Percentiles rank a stretch among this genome's conserved stretches.
Evolutionary conservation across 2,113 vertebrate species (phyloP).

Genomic region (Bufo gargarizans): DNA sequence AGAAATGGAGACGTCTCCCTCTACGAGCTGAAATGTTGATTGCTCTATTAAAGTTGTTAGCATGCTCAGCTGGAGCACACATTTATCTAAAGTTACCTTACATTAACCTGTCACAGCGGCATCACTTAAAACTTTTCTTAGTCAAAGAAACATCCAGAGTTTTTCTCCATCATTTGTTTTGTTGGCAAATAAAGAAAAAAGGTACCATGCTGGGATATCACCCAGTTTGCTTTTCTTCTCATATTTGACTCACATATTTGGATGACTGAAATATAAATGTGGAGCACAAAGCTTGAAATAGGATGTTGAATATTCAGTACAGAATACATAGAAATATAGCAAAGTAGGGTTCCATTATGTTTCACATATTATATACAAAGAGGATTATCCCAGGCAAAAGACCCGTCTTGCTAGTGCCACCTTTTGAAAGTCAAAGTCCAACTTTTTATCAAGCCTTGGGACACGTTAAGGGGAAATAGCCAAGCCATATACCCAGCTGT

Average conservation of each 20-base stretch:
- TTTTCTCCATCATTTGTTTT: not conserved
- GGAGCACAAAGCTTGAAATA: not conserved
- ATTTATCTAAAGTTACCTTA: slow-evolving; percentile 19
- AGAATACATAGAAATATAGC: too few relatives aligned
- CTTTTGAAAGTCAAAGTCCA: too few relatives aligned
- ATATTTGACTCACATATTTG: not conserved
- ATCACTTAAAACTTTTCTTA: slow-evolving; percentile 32
- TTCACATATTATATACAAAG: too few relatives aligned
- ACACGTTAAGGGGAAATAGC: too few relatives aligned
- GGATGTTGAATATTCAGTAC: not conserved
- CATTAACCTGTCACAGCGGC: slow-evolving; percentile 44
- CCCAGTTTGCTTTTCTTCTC: not conserved
- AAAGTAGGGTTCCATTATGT: too few relatives aligned
- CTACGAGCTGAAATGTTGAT: slow-evolving; percentile 38
- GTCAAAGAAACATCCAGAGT: not conserved
- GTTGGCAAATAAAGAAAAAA: not conserved
- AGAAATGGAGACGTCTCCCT: slow-evolving; percentile 16
- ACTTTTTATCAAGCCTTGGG: too few relatives aligned
- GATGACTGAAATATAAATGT: not conserved
- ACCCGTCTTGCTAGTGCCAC: too few relatives aligned
- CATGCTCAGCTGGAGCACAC: slow-evolving; percentile 14
- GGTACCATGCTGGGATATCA: not conserved
- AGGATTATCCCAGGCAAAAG: too few relatives aligned
- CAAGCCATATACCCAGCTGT: too few relatives aligned
- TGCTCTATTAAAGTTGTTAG: slow-evolving; percentile 51